Evolutionary conservation across 1,140 invertebrate genomes (phyloP).

Genomic region (Harpegnathos saltator): DNA sequence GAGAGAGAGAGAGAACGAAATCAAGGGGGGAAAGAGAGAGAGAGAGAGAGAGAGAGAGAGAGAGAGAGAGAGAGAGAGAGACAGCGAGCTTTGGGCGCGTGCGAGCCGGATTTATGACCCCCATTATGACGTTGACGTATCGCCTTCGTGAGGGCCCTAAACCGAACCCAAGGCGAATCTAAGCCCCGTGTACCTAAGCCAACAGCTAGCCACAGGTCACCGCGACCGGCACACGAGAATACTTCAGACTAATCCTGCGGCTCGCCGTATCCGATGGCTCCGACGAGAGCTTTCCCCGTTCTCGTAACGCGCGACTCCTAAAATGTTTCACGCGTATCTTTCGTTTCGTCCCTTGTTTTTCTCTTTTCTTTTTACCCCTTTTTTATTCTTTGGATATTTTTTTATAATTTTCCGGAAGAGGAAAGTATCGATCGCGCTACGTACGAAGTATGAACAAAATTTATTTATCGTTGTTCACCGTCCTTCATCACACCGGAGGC

Average conservation of each 20-base stretch:
- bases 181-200: conserved; percentile 79
- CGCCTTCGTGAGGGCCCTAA: conserved; percentile 77
- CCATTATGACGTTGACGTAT: conserved; percentile 83
- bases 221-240: conserved; percentile 76
- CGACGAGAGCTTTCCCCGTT: not conserved
- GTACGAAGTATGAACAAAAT: not conserved
- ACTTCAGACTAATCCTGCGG: conserved; percentile 77
- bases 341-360: no score
- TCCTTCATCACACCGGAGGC: no score
- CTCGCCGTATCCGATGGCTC: conserved; percentile 75
- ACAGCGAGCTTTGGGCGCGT: conserved; percentile 72
- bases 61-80: no score
- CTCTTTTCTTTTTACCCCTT: not conserved
- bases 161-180: conserved; percentile 77
- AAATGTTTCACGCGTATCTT: no score
- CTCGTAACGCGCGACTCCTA: no score
- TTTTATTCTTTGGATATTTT: not conserved
- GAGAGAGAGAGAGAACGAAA: no score
- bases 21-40: no score
- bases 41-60: no score
- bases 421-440: not conserved
- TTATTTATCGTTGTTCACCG: not conserved
- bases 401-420: not conserved
- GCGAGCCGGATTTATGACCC: conserved; percentile 80
- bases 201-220: conserved; percentile 78